Conservation (phyloP, 2,888 invertebrate species). For the Cerceris ruficornis region DNA sequence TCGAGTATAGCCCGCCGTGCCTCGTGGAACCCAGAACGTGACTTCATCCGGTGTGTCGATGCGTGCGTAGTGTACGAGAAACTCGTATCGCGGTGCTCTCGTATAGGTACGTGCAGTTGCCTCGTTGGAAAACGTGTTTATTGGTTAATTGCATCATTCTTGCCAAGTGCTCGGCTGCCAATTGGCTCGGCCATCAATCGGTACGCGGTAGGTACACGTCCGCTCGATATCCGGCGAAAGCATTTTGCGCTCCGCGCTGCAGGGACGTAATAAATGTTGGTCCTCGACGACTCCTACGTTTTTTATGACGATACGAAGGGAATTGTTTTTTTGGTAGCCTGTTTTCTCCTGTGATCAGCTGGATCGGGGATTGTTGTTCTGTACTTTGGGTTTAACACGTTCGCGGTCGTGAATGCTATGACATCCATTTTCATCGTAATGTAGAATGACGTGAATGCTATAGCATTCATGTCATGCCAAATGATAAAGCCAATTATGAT, state of each 20-base stretch:
- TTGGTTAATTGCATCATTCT: conserved; percentile 80
- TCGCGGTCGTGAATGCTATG: too few relatives aligned
- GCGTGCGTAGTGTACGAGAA: conserved; percentile 17
- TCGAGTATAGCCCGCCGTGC: conserved; percentile 2
- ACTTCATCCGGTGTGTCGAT: conserved; percentile 33
- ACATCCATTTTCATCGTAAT: too few relatives aligned
- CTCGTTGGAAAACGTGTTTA: conserved; percentile 76
- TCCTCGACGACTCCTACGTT: conserved; percentile 18
- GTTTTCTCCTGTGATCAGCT: too few relatives aligned
- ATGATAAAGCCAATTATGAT: too few relatives aligned
- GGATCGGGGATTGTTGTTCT: too few relatives aligned
- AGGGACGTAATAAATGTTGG: conserved; percentile 1
- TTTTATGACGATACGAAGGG: not conserved
- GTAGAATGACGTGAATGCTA: too few relatives aligned
- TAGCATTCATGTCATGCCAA: too few relatives aligned
- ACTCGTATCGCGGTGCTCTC: conserved; percentile 15
- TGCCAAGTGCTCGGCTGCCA: conserved; percentile 75
- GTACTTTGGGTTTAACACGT: too few relatives aligned
- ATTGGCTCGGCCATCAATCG: conserved; percentile 73
- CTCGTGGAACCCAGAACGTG: conserved; percentile 33
- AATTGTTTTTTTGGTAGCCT: conserved; percentile 1
- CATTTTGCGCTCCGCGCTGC: conserved; percentile 54
- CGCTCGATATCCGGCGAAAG: conserved; percentile 68
- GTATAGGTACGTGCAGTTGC: conserved; percentile 42
- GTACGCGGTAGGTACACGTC: conserved; percentile 55